Evolutionary conservation across 2,113 vertebrate species (phyloP).

Genomic region (Peromyscus californicus): DNA sequence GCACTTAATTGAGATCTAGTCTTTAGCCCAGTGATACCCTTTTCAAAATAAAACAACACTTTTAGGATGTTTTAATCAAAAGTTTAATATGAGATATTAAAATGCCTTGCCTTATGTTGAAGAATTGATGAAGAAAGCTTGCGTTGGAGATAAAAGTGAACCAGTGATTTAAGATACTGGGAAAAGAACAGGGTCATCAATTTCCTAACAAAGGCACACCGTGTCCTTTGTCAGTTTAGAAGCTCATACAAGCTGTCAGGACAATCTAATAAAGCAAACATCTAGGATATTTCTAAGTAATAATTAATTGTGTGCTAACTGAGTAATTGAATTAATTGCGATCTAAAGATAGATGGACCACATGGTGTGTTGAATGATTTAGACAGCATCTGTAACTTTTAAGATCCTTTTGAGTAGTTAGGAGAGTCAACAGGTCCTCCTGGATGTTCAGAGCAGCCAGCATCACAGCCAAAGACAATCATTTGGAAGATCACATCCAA

Average conservation of each 20-base stretch:
- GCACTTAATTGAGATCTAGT: constrained; percentile 45
- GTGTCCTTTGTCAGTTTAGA: background rate
- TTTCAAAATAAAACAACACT: constrained; percentile 27
- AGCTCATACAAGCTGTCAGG: background rate
- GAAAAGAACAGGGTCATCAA: constrained; percentile 1
- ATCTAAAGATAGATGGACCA: constrained; percentile 42
- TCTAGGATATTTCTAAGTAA: constrained; percentile 11
- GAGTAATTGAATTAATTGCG: constrained; percentile 61
- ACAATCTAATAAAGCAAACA: constrained; percentile 42
- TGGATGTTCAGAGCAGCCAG: background rate
- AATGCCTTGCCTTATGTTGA: background rate
- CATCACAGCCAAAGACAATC: background rate
- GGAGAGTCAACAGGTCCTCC: background rate
- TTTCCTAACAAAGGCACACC: background rate
- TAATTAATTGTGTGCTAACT: constrained; percentile 58
- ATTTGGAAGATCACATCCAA: constrained; percentile 44
- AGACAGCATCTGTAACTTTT: constrained; percentile 22
- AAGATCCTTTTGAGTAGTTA: constrained; percentile 25
- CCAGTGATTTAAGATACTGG: constrained; percentile 40
- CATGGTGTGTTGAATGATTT: constrained; percentile 43
- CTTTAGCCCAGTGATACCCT: background rate
- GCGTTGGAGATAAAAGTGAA: constrained; percentile 43
- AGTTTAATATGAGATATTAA: background rate
- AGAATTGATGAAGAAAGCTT: constrained; percentile 28
- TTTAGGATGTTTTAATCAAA: constrained; percentile 52